Conservation (phyloP, 2,113 vertebrate species). For the Pterocles orientalis region DNA sequence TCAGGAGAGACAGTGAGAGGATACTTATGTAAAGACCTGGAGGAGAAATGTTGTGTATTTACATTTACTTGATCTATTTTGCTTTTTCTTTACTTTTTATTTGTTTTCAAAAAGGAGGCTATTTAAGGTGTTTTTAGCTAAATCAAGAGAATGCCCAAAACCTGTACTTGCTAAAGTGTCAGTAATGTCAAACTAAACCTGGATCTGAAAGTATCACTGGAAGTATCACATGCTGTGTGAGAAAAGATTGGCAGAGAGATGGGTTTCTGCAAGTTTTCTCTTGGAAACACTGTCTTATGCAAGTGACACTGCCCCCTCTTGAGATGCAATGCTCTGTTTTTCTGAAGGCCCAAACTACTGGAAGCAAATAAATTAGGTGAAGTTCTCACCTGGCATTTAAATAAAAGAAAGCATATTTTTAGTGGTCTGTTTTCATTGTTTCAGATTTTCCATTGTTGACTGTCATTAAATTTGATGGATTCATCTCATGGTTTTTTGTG, state of each 20-base stretch:
- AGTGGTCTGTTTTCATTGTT: not conserved
- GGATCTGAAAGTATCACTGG: not conserved
- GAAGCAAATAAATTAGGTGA: not conserved
- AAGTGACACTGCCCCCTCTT: not conserved
- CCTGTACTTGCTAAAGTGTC: not conserved
- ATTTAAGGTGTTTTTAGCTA: not conserved
- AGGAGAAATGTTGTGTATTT: not conserved
- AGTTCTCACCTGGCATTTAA: not conserved
- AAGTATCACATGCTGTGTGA: not conserved
- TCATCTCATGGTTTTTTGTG: not conserved
- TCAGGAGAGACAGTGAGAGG: not conserved
- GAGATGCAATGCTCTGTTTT: not conserved
- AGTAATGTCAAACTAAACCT: not conserved
- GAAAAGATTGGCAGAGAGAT: not conserved
- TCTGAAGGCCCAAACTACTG: not conserved
- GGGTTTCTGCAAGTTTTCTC: not conserved
- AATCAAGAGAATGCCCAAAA: not conserved
- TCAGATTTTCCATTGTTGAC: not conserved
- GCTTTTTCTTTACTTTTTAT: not conserved
- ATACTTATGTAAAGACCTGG: not conserved
- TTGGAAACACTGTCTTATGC: not conserved
- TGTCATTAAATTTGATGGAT: not conserved
- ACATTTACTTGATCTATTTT: not conserved
- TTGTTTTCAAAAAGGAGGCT: not conserved
- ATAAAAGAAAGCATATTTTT: not conserved